phyloP scores from a whole-genome alignment of 2,797 vertebrate species.

The Poecilia velifera region DNA sequence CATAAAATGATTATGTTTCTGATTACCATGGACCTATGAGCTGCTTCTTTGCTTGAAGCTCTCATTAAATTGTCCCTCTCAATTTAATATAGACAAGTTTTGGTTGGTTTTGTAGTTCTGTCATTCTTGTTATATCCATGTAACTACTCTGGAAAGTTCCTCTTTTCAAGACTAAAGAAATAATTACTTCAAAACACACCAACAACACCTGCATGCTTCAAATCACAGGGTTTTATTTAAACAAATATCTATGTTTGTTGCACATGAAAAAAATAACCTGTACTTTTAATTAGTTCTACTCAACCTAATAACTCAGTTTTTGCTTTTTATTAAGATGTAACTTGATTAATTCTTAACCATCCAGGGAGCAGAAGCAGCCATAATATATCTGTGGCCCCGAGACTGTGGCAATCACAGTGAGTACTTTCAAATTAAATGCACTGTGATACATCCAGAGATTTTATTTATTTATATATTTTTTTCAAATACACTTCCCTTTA shows the following conservation, averaged over 20 bases:
- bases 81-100: background rate
- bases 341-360: conserved; percentile 38
- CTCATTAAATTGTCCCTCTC: background rate
- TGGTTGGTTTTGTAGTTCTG: background rate
- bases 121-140: background rate
- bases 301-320: conserved; percentile 3
- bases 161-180: background rate
- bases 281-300: background rate
- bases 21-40: background rate
- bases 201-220: background rate
- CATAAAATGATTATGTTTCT: background rate
- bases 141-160: background rate
- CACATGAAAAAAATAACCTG: background rate
- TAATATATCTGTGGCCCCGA: conserved; percentile 42
- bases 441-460: conserved; percentile 23
- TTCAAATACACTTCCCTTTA: conserved; percentile 20
- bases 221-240: background rate
- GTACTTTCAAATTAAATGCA: conserved; percentile 47
- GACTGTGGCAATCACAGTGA: conserved; percentile 50
- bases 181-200: background rate
- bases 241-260: conserved; percentile 7
- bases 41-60: too few species aligned
- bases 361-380: conserved; percentile 41
- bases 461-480: conserved; percentile 5
- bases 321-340: conserved; percentile 40